Base-by-base conservation (phyloP, 1,140 invertebrate species). In the Cheumatopsyche charites region DNA sequence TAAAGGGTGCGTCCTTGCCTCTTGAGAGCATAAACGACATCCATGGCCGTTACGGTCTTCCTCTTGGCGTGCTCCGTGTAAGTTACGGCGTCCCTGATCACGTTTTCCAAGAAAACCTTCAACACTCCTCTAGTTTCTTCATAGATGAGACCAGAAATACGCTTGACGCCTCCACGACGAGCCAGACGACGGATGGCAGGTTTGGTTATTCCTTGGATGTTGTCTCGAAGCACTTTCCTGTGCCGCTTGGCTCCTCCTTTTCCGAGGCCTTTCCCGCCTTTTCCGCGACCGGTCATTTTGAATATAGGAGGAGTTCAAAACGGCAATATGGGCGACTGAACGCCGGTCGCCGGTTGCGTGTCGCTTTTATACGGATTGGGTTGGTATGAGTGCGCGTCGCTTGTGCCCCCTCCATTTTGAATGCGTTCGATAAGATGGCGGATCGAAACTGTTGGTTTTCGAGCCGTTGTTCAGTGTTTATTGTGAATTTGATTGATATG, bases 1-100 rank as follows among this genome's bases (percentile, higher is more conserved):
- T 89, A 90, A 0, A 89, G 77, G 36, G 88, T 89, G 29, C 91
- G 84, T 43, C 93, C 93, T 84, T 94, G 92, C 61, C 92, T 83
- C 81, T 95, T 95, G 75, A 94, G 82, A 29, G 92, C 92, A 78
- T 94, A 94, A 19, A 95, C 92, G n/a, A 95, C 91, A 79, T 95
- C 92, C 92, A 94, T 94, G 62, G 92, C 92, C 11, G 92, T 94
- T 43, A 90, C 88, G 15, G 92, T 94, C 82, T 94, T 94, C 73
- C 92, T 83, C 83, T 92, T 93, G 73, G 91, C 90, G 80, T 93
- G 90, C 80, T 91, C 91, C 11, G 90, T 92, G 83, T 93, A 94
- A 15, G 91, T 93, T 62, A 94, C 90, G 12, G 91, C 90, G 81
- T 93, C 92, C 68, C 91, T 86, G 78, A 94, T 94, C 0, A 94